Conservation (phyloP, 2,797 vertebrate species). For the Coregonus sp. region DNA sequence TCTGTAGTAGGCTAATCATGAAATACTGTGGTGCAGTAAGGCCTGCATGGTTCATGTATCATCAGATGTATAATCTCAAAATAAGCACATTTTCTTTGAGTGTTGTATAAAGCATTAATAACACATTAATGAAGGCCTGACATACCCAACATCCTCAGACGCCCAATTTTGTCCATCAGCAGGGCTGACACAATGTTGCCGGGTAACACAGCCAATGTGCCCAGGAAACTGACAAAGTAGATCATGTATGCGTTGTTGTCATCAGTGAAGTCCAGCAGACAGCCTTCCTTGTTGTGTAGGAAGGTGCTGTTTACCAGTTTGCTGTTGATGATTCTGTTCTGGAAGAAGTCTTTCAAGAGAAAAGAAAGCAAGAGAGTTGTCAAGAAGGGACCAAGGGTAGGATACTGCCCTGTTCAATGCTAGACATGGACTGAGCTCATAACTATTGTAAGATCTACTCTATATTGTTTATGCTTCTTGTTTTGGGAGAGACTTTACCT, state of each 20-base stretch:
- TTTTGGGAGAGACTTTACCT: constrained; percentile 70
- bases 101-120: background rate
- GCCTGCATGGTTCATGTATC: background rate
- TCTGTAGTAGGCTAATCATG: background rate
- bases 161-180: constrained; percentile 98
- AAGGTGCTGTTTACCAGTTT: constrained; percentile 93
- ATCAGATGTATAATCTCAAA: background rate
- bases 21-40: background rate
- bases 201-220: constrained; percentile 92
- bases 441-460: too few relatives aligned
- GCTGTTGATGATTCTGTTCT: constrained; percentile 91
- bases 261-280: constrained; percentile 90
- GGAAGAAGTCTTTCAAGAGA: constrained; percentile 84
- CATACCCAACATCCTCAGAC: constrained; percentile 94
- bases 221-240: constrained; percentile 97
- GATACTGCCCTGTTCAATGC: background rate
- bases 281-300: constrained; percentile 96
- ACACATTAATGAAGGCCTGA: background rate
- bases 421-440: background rate
- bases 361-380: background rate
- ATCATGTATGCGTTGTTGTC: constrained; percentile 99
- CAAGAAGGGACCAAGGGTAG: background rate
- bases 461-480: background rate
- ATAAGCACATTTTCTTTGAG: background rate
- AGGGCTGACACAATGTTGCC: constrained; percentile 96